Conservation (phyloP, 2,888 invertebrate genomes). For the Xylophagus ater region DNA sequence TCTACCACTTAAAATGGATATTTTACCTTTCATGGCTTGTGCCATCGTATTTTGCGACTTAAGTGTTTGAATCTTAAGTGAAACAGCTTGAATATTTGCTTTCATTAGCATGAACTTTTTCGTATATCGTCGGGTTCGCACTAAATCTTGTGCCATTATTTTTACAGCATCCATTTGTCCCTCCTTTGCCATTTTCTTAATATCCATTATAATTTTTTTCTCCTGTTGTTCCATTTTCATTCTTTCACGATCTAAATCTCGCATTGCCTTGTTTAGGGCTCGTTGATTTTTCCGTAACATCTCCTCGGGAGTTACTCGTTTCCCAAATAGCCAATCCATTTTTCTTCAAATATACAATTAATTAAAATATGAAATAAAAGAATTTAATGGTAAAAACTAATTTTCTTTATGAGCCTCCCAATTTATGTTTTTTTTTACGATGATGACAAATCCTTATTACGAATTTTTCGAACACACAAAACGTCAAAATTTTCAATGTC, state of each 20-base stretch:
- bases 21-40: slow-evolving; percentile 85
- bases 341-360: too few species aligned
- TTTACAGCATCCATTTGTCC: slow-evolving; percentile 99
- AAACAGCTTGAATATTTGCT: slow-evolving; percentile 96
- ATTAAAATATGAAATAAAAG: too few species aligned
- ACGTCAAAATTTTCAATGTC: too few species aligned
- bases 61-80: slow-evolving; percentile 93
- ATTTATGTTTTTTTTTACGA: too few species aligned
- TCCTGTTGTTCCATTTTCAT: slow-evolving; percentile 97
- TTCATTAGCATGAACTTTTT: slow-evolving; percentile 99
- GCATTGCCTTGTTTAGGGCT: slow-evolving; percentile 94
- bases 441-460: too few species aligned
- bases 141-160: slow-evolving; percentile 98
- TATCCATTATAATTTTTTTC: slow-evolving; percentile 95
- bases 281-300: slow-evolving; percentile 97
- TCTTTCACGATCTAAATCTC: slow-evolving; percentile 90
- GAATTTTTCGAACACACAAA: too few species aligned
- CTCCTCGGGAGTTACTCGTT: slow-evolving; percentile 92
- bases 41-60: slow-evolving; percentile 99
- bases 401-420: too few species aligned
- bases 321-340: slow-evolving; percentile 95
- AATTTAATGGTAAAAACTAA: too few species aligned
- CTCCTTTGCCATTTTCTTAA: slow-evolving; percentile 97
- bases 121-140: slow-evolving; percentile 85
- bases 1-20: too few species aligned